Evolutionary conservation across 2,888 invertebrate species (phyloP), one percentile per base, ranked within the genome.

Genomic region (Eulithis prunata): DNA sequence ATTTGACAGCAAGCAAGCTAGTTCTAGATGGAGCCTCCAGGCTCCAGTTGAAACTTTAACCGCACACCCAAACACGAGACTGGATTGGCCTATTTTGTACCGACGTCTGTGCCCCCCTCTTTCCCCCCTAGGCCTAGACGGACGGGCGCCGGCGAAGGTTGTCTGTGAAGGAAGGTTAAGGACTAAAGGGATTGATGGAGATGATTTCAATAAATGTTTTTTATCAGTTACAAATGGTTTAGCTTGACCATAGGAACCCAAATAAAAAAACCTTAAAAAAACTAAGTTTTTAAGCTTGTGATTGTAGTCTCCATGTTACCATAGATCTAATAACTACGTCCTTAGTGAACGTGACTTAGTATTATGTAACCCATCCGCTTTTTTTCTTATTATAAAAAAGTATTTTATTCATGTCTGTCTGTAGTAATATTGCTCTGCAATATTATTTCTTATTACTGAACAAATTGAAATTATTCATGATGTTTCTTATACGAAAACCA

Each of bases 111-210:
- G 62, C 64, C 68, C 60, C 69, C 68, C 64, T 43, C 70, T 70
- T 54, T 41, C 68, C 64, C 57, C 62, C 67, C 54, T 47, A 54
- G 68, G 72, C 73, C 73, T 74, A 86, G 87, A 85, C 87, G 60
- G 70, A 68, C 63, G 75, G 87, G 87, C 86, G 87, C 87, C 87
- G 12, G 41, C 76, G 89, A 90, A 90, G 90, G 90, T 80, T 89
- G 90, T 90, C 89, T 90, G 81, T 65, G 7, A 51, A 57, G 71
- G 78, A 81, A 84, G 86, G 86, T 87, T 86, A 87, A 86, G 84
- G 85, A 81, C 87, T 84, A 74, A 71, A 67, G 75, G 76, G 77
- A 79, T 79, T 80, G 78, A 83, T 80, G 66, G 73, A 64, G 64
- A 63, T 75, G 70, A 66, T 72, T 76, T 75, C 74, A 70, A 71